These are phyloP conservation scores for Guaruba guarouba DNA, from an alignment of 2,113 vertebrate genomes.

Conservation along the genomic window DNA sequence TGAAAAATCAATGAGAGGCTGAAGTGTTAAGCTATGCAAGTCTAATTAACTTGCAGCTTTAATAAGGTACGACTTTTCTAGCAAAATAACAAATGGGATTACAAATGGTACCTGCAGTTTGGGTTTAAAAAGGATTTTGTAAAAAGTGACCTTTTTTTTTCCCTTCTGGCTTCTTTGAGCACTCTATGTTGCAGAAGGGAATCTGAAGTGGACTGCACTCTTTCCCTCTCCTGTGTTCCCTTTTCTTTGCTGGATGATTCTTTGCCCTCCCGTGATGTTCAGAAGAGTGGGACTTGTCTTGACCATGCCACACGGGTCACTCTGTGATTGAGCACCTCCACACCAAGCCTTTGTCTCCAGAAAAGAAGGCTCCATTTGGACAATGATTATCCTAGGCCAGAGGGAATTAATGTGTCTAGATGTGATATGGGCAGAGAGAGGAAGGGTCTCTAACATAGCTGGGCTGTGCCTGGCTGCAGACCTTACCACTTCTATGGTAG, in stretches of 20 bases:
- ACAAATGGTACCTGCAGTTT: neutral
- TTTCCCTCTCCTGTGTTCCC: neutral
- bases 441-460: neutral
- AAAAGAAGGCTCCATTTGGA: neutral
- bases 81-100: neutral
- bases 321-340: neutral
- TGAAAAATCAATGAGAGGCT: neutral
- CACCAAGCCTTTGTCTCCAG: neutral
- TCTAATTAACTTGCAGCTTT: neutral
- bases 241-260: neutral
- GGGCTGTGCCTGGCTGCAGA: neutral
- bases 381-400: neutral
- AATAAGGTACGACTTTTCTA: neutral
- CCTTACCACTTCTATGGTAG: fast-evolving
- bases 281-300: neutral
- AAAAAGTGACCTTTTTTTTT: fast-evolving
- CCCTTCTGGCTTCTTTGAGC: neutral
- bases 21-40: neutral
- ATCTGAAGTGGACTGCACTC: neutral
- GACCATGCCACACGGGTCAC: fast-evolving
- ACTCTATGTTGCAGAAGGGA: neutral
- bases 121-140: neutral
- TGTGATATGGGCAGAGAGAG: neutral
- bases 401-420: neutral
- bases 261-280: neutral